Evolutionary conservation across 2,888 invertebrate species (phyloP).

Genomic region (Suillia variegata): DNA sequence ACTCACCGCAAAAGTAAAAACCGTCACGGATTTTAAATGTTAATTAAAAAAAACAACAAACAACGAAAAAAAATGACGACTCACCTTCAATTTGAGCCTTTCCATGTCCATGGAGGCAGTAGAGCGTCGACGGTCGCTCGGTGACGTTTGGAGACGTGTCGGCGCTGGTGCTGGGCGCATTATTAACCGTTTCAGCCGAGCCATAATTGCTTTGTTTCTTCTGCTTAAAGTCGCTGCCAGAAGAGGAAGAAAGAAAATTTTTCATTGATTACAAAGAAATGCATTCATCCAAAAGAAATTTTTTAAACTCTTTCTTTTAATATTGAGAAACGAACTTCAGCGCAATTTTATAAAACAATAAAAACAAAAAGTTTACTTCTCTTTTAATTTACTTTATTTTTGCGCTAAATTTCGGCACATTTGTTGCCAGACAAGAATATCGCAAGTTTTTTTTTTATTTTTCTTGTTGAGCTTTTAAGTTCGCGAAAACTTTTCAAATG

Average conservation of each 20-base stretch:
- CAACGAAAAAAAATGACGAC: no score
- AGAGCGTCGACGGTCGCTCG: slow-evolving; percentile 31
- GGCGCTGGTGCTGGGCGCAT: slow-evolving; percentile 4
- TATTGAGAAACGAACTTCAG: no score
- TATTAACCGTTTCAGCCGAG: slow-evolving; percentile 25
- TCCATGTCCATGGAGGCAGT: slow-evolving; percentile 47
- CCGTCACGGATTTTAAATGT: neutral
- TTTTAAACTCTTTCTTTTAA: no score
- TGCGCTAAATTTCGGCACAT: no score
- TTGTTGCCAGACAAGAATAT: no score
- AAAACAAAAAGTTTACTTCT: neutral
- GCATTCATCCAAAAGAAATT: no score
- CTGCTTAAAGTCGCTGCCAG: slow-evolving; percentile 34
- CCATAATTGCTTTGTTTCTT: slow-evolving; percentile 38
- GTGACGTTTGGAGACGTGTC: slow-evolving; percentile 32
- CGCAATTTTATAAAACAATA: neutral
- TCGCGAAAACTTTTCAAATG: slow-evolving; percentile 23
- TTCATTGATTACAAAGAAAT: no score
- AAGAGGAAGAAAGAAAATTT: no score
- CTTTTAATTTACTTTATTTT: neutral
- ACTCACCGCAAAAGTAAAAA: no score
- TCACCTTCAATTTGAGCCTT: slow-evolving; percentile 40
- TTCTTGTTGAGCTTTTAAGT: no score
- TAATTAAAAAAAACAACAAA: slow-evolving; percentile 4
- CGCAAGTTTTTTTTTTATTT: no score